These are phyloP conservation scores for Myotis daubentonii DNA, from an alignment of 2,797 vertebrate species.

Conservation along the genomic window DNA sequence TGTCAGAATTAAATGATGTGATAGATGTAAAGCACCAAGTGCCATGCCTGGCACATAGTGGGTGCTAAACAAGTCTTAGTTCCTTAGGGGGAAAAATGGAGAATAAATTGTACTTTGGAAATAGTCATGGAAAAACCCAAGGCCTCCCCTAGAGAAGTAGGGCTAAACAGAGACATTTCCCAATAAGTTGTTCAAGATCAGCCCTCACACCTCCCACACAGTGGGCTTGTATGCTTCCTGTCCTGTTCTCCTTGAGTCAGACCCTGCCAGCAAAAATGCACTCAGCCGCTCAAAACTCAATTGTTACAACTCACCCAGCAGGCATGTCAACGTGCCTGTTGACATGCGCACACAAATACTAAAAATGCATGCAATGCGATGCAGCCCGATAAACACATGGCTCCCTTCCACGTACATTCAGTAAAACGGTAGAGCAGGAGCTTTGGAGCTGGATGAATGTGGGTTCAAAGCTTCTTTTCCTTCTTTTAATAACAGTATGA, in stretches of 20 bases:
- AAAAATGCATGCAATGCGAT: not conserved
- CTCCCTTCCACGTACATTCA: not conserved
- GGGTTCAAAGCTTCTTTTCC: not conserved
- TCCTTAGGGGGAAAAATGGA: not conserved
- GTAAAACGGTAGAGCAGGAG: rapidly evolving
- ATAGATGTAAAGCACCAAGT: not conserved
- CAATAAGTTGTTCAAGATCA: not conserved
- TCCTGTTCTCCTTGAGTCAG: slow-evolving; percentile 20
- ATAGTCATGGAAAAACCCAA: slow-evolving; percentile 32
- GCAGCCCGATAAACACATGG: rapidly evolving
- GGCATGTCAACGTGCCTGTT: not conserved
- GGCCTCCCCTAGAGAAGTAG: not conserved
- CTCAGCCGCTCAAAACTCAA: not conserved
- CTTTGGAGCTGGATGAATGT: not conserved
- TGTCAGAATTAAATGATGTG: not conserved
- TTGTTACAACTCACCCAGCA: slow-evolving; percentile 35
- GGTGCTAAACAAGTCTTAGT: not conserved
- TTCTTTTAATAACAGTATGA: not conserved
- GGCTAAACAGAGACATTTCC: slow-evolving; percentile 22
- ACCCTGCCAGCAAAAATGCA: slow-evolving; percentile 33
- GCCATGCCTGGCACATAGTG: not conserved
- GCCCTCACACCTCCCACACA: not conserved
- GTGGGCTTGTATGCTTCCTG: not conserved
- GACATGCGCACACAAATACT: slow-evolving; percentile 40
- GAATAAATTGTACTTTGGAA: slow-evolving; percentile 43